Evolutionary conservation across 2,888 invertebrate species (phyloP).

Genomic region (Petrolisthes cinctipes): DNA sequence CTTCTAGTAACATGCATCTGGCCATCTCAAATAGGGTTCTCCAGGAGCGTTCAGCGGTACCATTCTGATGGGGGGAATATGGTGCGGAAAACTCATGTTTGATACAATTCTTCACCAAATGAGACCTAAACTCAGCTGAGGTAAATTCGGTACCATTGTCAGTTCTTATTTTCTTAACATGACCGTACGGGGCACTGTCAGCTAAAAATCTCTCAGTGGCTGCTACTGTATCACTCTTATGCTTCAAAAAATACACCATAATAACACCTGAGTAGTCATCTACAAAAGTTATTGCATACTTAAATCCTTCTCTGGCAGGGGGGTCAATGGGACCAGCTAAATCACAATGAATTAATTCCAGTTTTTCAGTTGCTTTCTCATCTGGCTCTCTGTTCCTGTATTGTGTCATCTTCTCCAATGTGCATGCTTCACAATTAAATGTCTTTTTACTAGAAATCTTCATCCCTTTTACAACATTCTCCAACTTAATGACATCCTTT

Average conservation of each 20-base stretch:
- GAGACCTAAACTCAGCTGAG: background rate
- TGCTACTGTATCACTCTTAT: conserved; percentile 11
- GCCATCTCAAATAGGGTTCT: no score
- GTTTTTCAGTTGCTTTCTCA: conserved; percentile 13
- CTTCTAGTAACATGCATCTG: no score
- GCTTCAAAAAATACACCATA: conserved; percentile 24
- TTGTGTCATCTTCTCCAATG: conserved; percentile 14
- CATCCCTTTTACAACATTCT: conserved; percentile 33
- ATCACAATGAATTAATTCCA: conserved; percentile 30
- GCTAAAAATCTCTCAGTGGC: conserved; percentile 6
- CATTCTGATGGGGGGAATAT: no score
- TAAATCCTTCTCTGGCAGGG: conserved; percentile 16
- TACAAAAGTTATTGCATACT: conserved; percentile 26
- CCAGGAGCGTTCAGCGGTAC: no score
- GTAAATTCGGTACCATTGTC: conserved; percentile 6
- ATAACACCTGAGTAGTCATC: conserved; percentile 24
- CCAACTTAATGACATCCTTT: no score
- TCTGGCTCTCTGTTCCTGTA: conserved; percentile 10
- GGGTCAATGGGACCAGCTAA: background rate
- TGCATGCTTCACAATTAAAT: conserved; percentile 27
- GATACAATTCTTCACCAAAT: background rate
- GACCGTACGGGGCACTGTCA: no score
- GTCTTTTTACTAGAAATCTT: conserved; percentile 22
- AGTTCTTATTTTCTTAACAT: background rate
- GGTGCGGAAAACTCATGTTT: background rate